A percentile compares a stretch with the other conserved stretches of the same genome.
These are phyloP conservation scores for Aptenodytes patagonicus DNA, from an alignment of 2,113 vertebrate species.

Conservation along the genomic window DNA sequence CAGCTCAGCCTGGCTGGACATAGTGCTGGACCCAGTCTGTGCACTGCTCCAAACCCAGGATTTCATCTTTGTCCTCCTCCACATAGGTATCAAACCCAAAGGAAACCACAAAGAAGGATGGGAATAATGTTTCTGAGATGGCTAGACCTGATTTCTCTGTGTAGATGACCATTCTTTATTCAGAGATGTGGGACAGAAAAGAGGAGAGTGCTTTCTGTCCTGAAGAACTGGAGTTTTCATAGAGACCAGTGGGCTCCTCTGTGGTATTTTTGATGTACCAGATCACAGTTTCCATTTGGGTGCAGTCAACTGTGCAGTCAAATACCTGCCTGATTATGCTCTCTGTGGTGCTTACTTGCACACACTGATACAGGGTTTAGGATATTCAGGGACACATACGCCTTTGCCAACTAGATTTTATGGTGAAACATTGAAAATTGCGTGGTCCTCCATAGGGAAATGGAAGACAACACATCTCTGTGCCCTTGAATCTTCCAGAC, in stretches of 20 bases:
- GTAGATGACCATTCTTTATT: neutral
- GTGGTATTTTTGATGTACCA: neutral
- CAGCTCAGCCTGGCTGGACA: neutral
- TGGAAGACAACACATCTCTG: neutral
- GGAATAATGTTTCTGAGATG: neutral
- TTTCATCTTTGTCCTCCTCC: neutral
- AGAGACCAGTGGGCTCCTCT: neutral
- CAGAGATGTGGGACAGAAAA: neutral
- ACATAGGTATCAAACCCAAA: neutral
- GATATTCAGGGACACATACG: neutral
- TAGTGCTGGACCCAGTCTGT: neutral
- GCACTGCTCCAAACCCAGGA: neutral
- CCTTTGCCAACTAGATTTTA: neutral
- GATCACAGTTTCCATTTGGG: neutral
- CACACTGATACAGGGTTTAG: neutral
- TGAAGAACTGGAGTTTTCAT: neutral
- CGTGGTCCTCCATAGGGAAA: neutral
- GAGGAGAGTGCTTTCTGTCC: neutral
- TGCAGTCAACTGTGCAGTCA: neutral
- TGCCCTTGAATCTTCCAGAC: neutral
- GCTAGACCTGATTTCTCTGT: neutral
- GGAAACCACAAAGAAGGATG: neutral
- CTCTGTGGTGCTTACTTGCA: neutral
- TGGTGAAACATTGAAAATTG: neutral
- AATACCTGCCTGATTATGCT: neutral